A percentile compares a stretch with the other conserved stretches of the same genome.
Evolutionary conservation across 2,797 vertebrate genomes (phyloP).

Genomic region (Scleropages formosus): DNA sequence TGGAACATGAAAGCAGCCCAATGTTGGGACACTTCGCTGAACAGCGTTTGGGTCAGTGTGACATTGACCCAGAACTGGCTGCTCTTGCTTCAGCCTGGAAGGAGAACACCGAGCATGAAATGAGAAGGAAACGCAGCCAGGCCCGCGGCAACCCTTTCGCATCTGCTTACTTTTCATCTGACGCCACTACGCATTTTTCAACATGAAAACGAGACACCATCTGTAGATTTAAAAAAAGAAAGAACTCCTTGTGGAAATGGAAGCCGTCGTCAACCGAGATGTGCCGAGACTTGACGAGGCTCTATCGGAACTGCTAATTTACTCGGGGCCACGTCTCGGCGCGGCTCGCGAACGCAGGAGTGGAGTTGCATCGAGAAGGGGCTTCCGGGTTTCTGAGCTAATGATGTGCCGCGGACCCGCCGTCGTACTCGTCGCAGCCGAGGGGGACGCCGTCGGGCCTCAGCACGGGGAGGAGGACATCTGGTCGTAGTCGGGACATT

Average conservation of each 20-base stretch:
- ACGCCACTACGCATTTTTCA: not conserved
- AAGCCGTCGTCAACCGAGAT: not conserved
- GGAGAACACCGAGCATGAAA: not conserved
- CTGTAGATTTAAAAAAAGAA: not conserved
- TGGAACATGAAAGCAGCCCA: not conserved
- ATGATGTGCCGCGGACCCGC: not conserved
- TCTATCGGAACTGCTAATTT: constrained; percentile 1
- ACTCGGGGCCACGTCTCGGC: constrained; percentile 15
- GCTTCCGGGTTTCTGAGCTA: constrained; percentile 5
- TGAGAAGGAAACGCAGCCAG: not conserved
- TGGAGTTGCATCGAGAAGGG: constrained; percentile 5
- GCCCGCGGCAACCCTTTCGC: not conserved
- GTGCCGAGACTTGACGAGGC: not conserved
- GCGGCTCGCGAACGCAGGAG: constrained; percentile 20
- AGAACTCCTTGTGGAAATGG: not conserved
- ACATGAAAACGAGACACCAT: constrained; percentile 6
- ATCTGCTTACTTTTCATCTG: not conserved
- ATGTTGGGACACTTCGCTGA: not conserved
- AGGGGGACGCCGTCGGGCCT: constrained; percentile 40
- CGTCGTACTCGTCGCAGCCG: no score
- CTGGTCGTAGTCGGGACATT: constrained; percentile 86
- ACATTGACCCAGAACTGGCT: constrained; percentile 10
- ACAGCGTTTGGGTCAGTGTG: not conserved
- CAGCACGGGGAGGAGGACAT: constrained; percentile 89
- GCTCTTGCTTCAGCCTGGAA: not conserved